A percentile compares a stretch with the other conserved stretches of the same genome.
phyloP scores from a whole-genome alignment of 2,797 vertebrate genomes.

The Notoglanidium macrostoma region DNA sequence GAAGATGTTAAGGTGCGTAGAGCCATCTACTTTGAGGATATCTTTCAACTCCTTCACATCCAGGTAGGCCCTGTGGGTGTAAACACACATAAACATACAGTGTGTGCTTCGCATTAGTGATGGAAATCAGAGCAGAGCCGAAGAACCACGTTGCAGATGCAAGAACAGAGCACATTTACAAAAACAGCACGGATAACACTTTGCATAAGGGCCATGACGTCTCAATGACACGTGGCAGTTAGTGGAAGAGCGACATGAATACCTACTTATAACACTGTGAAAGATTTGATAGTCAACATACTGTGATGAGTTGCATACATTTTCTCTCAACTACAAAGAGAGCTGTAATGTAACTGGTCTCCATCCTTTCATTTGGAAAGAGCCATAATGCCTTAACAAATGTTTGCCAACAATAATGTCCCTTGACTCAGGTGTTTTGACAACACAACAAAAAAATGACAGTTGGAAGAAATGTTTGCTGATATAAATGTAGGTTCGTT shows the following conservation, averaged over 20 bases:
- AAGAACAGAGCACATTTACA: not conserved
- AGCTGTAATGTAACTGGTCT: not conserved
- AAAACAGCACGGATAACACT: not conserved
- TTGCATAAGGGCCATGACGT: no score
- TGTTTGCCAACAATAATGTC: not conserved
- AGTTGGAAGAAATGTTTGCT: not conserved
- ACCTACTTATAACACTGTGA: not conserved
- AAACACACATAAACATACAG: constrained; percentile 24
- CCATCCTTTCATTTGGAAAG: not conserved
- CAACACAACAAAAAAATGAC: not conserved
- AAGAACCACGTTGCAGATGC: not conserved
- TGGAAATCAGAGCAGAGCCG: constrained; percentile 1
- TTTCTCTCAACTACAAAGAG: not conserved
- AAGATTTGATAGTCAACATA: no score
- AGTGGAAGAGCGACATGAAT: not conserved
- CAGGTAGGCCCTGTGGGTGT: constrained; percentile 87
- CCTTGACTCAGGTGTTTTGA: not conserved
- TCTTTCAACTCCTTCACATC: constrained; percentile 97
- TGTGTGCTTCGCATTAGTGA: constrained; percentile 24
- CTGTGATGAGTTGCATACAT: not conserved
- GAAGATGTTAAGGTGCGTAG: constrained; percentile 97
- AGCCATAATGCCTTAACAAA: not conserved
- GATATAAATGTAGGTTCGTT: no score
- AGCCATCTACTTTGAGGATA: constrained; percentile 89
- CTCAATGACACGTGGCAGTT: not conserved